Evolutionary conservation across 2,888 invertebrate species (phyloP).

Genomic region (Poecilus cupreus): DNA sequence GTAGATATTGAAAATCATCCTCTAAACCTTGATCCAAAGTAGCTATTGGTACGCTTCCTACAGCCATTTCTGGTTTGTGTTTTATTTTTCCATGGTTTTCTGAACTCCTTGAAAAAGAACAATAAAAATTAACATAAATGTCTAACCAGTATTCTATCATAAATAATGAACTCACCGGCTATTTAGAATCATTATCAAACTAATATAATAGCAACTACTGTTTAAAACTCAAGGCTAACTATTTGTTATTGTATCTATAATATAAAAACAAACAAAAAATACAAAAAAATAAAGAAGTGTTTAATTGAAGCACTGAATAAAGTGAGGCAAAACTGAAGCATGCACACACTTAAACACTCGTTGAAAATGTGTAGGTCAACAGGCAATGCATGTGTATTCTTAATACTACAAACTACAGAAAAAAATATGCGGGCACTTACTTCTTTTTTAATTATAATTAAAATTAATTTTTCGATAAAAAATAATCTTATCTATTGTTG

Average conservation of each 20-base stretch:
- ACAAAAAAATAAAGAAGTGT: too few relatives aligned
- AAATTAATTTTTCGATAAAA: conserved; percentile 18
- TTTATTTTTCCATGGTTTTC: conserved; percentile 66
- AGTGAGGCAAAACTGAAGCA: conserved; percentile 1
- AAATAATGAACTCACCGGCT: background rate
- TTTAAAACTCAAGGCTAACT: background rate
- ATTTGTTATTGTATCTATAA: background rate
- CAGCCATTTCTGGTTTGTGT: conserved; percentile 72
- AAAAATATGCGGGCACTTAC: conserved; percentile 21
- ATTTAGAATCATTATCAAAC: background rate
- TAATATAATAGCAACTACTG: background rate
- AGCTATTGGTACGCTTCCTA: conserved; percentile 77
- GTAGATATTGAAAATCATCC: conserved; percentile 80
- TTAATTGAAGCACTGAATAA: background rate
- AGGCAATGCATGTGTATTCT: conserved; percentile 17
- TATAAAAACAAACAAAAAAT: conserved; percentile 1
- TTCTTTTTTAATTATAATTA: conserved; percentile 25
- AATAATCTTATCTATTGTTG: conserved; percentile 18
- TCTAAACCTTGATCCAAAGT: conserved; percentile 82
- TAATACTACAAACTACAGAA: conserved; percentile 7
- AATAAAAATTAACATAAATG: conserved; percentile 8
- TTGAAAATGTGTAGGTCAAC: conserved; percentile 16
- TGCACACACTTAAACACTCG: background rate
- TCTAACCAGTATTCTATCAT: background rate
- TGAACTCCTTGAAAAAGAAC: conserved; percentile 52